phyloP scores from a whole-genome alignment of 2,113 vertebrate species.

The Scomber colias region DNA sequence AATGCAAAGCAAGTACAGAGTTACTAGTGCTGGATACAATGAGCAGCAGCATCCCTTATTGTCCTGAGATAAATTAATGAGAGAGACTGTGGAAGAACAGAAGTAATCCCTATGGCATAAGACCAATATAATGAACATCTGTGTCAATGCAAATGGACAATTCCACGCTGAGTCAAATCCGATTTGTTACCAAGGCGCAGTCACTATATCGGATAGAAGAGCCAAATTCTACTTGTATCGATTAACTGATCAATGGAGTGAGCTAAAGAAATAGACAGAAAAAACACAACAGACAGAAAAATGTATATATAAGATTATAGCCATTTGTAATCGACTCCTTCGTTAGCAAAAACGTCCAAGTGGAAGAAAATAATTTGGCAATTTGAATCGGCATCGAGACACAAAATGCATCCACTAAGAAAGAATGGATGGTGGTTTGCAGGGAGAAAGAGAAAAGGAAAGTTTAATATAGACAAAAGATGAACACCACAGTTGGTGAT shows the following conservation, averaged over 20 bases:
- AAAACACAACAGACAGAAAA: neutral
- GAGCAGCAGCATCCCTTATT: constrained; percentile 34
- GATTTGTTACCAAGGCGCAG: constrained; percentile 23
- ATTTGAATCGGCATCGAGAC: no score
- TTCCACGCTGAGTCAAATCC: constrained; percentile 19
- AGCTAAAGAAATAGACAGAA: neutral
- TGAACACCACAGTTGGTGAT: neutral
- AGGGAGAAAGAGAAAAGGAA: neutral
- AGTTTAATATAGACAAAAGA: neutral
- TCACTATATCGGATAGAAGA: constrained; percentile 5
- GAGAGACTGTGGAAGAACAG: constrained; percentile 20
- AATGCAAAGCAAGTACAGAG: constrained; percentile 28
- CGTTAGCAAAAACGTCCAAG: neutral
- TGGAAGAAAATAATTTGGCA: no score
- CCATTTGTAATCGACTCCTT: neutral
- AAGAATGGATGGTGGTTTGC: neutral
- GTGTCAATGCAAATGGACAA: constrained; percentile 33
- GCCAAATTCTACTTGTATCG: neutral
- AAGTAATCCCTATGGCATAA: constrained; percentile 39
- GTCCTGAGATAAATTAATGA: constrained; percentile 61
- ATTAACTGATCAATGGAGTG: constrained; percentile 25
- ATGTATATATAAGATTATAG: neutral
- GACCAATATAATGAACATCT: constrained; percentile 55
- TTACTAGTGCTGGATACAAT: constrained; percentile 18
- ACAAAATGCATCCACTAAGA: neutral